Base-by-base conservation (phyloP, 2,888 invertebrate genomes). In the Phengaris arion region DNA sequence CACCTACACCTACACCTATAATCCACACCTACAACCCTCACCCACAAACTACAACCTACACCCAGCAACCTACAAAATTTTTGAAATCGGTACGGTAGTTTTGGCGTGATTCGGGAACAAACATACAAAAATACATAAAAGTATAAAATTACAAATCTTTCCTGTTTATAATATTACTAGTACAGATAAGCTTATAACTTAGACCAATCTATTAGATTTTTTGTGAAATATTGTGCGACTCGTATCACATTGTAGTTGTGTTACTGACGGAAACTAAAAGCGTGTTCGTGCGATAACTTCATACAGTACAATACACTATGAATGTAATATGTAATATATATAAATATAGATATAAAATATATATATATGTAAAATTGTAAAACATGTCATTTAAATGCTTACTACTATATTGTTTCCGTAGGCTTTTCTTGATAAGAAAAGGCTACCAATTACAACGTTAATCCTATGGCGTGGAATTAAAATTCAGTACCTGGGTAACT, bases 241-340 rank as follows among this genome's bases (percentile, higher is more conserved):
- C 81, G 77, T 78, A 78, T 79, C 79, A 79, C 78, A 81, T 81
- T 76, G 79, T 76, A 76, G 77, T 76, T 80, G 80, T 77, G 80
- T 81, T 85, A 85, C 82, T 82, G 84, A 85, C 86, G 86, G 85
- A 87, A 85, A 81, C 81, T 79, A 82, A 82, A 85, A 87, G 83
- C 81, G 83, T 82, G 81, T 74, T 84, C 84, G 83, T 84, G 85
- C 86, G 87, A 88, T 88, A 89, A 84, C 82, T 81, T 82, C 80
- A 77, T 75, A 68, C 74, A 68, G 68, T 69, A 48, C 46, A 69
- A 68, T 74, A 74, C 54, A 54, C 9, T 48, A 74, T 64, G 35
- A 35, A 45, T 64, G 22, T 22, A 22, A 22, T 22, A 22, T 22
- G 22, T 22, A 22, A 22, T 22, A 22, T 22, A 22, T 22, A 22